Percentiles rank a stretch among this genome's conserved stretches.
Conservation (phyloP, 2,797 vertebrate genomes). For the Mastacembelus armatus region DNA sequence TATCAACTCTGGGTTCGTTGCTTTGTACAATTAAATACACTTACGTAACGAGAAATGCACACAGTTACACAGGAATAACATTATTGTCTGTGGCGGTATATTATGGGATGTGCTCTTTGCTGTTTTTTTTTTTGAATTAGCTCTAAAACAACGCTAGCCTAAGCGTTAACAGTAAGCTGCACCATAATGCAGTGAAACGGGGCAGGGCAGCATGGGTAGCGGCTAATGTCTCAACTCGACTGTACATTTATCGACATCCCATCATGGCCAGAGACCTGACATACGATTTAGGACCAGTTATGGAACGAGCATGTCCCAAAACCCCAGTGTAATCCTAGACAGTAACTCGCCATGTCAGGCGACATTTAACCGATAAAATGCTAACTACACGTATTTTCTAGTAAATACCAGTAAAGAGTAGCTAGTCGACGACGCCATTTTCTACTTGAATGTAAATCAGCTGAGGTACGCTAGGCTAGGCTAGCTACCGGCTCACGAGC, state of each 20-base stretch:
- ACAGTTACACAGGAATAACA: rapidly evolving
- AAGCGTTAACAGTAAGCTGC: conserved; percentile 1
- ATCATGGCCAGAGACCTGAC: neutral
- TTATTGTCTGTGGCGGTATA: no score
- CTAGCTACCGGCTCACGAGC: conserved; percentile 45
- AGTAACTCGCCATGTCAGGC: no score
- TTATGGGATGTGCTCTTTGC: no score
- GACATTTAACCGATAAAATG: no score
- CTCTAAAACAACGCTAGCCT: neutral
- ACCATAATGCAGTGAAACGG: conserved; percentile 45
- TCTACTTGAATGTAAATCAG: conserved; percentile 55
- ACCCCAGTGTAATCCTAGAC: no score
- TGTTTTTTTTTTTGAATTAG: no score
- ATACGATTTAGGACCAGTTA: neutral
- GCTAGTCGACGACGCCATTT: conserved; percentile 63
- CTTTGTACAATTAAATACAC: no score
- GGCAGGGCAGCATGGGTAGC: conserved; percentile 50
- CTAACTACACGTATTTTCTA: neutral
- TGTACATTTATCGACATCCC: conserved; percentile 10
- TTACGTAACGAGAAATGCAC: no score
- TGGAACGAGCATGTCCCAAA: rapidly evolving
- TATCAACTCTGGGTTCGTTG: rapidly evolving
- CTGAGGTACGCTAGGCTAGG: conserved; percentile 36
- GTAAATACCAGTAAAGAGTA: neutral
- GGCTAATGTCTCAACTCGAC: conserved; percentile 11